Base-by-base conservation (phyloP, 2,797 vertebrate genomes). In the Parambassis ranga region DNA sequence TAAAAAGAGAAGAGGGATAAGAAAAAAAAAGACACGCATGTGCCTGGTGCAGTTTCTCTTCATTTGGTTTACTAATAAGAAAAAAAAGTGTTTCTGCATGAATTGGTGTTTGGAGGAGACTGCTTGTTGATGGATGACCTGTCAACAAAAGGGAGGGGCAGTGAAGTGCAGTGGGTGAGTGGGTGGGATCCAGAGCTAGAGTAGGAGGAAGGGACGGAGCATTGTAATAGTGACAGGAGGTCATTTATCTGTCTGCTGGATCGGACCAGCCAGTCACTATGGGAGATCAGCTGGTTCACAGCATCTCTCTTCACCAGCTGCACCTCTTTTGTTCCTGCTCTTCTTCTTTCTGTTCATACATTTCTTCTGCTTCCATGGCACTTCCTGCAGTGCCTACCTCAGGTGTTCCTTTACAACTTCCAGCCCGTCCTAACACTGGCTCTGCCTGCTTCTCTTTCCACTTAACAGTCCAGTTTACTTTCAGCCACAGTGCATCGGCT, bases 201-300 rank as follows among this genome's bases (percentile, higher is more conserved):
- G 41, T 16, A 53, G 71, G 37, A 48, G 73, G 68, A 27, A 27
- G 33, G 49, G 62, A 39, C 16, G 42, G 41, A 35, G 69, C 43
- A 58, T 77, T 72, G 70, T 77, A 33, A 50, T 46, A 35, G 50
- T 79, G 84, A 80, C 69, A 66, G 70, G 52, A 55, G 70, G 75
- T 77, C 72, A 80, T 88, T 87, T 81, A 82, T 90, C 78, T 79
- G 78, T 79, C 79, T 79, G 56, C 49, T 66, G 50, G 53, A 65
- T 71, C 52, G 62, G 48, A 69, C 52, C 61, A 72, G 64, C 49
- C 39, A 28, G 52, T 70, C 65, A 52, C 65, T 31, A n/a, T 15
- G 30, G 50, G 66, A 50, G 52, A 46, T 23, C 62, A 31, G 44
- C 20, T 59, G 35, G 52, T 48, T 71, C 65, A 43, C 44, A 58